A percentile compares a stretch with the other conserved stretches of the same genome.
phyloP scores from a whole-genome alignment of 1,140 invertebrate species.

The Meloidogyne floridensis region DNA sequence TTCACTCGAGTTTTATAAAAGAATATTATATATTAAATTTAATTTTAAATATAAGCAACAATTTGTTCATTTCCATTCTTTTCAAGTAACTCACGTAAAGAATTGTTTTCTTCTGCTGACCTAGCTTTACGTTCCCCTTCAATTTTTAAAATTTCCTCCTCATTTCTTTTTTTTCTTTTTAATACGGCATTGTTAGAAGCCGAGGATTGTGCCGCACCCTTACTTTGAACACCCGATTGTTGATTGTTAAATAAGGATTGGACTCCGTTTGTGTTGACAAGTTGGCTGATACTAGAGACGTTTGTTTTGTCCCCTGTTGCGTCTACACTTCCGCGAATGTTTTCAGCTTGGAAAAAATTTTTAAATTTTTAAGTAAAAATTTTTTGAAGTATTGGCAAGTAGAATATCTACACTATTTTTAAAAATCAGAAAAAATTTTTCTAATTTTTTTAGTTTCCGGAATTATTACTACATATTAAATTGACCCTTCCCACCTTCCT shows the following conservation, averaged over 20 bases:
- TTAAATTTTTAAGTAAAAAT: neutral
- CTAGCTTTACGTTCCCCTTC: neutral
- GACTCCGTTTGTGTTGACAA: neutral
- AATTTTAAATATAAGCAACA: neutral
- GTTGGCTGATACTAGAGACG: slow-evolving; percentile 18
- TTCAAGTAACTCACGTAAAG: slow-evolving; percentile 3
- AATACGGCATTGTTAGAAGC: slow-evolving; percentile 11
- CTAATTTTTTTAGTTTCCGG: too few relatives aligned
- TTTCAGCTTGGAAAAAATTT: slow-evolving; percentile 12
- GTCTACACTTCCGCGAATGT: slow-evolving; percentile 19
- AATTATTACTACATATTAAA: too few relatives aligned
- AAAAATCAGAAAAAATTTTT: too few relatives aligned
- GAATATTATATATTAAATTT: neutral
- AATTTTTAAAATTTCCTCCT: neutral
- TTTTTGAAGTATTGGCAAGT: too few relatives aligned
- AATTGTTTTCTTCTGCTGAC: neutral
- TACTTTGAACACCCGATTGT: slow-evolving; percentile 11
- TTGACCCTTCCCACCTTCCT: too few relatives aligned
- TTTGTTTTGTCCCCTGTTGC: slow-evolving; percentile 20
- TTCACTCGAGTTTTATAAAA: neutral
- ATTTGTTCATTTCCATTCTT: neutral
- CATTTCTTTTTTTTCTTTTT: slow-evolving; percentile 12
- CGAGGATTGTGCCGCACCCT: neutral
- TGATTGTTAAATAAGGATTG: slow-evolving; percentile 28
- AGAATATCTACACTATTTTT: too few relatives aligned